Conservation (phyloP, 1,140 invertebrate genomes). For the Drosophila ananassae region DNA sequence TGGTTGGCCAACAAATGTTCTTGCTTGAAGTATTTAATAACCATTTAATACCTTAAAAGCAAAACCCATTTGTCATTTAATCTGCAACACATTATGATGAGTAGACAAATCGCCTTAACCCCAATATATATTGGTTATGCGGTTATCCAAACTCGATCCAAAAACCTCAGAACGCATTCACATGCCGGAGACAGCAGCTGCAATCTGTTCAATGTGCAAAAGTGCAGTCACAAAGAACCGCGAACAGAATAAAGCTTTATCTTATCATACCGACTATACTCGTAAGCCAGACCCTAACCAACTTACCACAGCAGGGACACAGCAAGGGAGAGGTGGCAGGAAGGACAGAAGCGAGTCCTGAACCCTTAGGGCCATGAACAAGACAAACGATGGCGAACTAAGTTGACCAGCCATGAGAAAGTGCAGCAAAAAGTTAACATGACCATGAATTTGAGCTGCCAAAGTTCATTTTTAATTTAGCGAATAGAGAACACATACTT, state of each 20-base stretch:
- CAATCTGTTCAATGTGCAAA: slow-evolving; percentile 42
- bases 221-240: slow-evolving; percentile 43
- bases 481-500: slow-evolving; percentile 14
- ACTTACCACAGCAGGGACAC: slow-evolving; percentile 39
- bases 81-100: slow-evolving; percentile 18
- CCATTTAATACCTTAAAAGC: neutral
- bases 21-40: neutral
- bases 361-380: slow-evolving; percentile 15
- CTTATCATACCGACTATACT: slow-evolving; percentile 59
- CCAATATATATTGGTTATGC: neutral
- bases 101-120: slow-evolving; percentile 6
- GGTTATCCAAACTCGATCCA: slow-evolving; percentile 29
- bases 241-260: slow-evolving; percentile 57
- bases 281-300: slow-evolving; percentile 60
- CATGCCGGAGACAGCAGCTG: slow-evolving; percentile 45
- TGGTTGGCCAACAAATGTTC: too few species aligned
- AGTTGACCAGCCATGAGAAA: slow-evolving; percentile 56
- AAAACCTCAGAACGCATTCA: slow-evolving; percentile 35
- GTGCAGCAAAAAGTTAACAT: slow-evolving; percentile 75
- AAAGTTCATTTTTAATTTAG: slow-evolving; percentile 80
- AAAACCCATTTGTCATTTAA: neutral
- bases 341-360: neutral
- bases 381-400: slow-evolving; percentile 63
- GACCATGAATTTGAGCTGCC: slow-evolving; percentile 77
- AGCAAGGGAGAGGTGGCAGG: neutral